Percentiles rank a stretch among this genome's conserved stretches.
Evolutionary conservation across 2,888 invertebrate species (phyloP).

Genomic region (Leucania comma): DNA sequence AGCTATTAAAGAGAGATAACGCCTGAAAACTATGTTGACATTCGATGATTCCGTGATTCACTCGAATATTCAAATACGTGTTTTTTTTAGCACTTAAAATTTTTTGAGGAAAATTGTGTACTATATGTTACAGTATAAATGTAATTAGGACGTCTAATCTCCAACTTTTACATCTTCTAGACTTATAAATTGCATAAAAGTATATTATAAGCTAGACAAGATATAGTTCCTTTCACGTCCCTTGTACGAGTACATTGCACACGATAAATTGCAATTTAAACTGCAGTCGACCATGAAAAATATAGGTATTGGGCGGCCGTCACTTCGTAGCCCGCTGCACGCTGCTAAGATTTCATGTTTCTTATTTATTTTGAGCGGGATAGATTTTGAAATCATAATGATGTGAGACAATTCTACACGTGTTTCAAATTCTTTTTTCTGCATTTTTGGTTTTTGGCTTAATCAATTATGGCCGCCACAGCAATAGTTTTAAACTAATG

Average conservation of each 20-base stretch:
- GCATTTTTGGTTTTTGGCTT: background rate
- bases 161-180: background rate
- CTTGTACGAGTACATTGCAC: background rate
- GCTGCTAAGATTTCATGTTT: constrained; percentile 17
- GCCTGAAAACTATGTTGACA: too few species aligned
- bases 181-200: background rate
- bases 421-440: background rate
- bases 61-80: too few species aligned
- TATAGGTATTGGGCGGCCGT: constrained; percentile 29
- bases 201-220: constrained; percentile 5
- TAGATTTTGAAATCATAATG: background rate
- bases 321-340: background rate
- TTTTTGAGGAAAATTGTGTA: too few species aligned
- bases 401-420: background rate
- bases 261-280: constrained; percentile 30
- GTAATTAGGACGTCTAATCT: too few species aligned
- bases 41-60: too few species aligned
- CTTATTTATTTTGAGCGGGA: background rate
- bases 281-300: constrained; percentile 37
- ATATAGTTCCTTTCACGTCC: constrained; percentile 3
- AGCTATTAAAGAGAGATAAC: too few species aligned
- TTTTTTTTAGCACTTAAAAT: too few species aligned
- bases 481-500: too few species aligned
- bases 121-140: too few species aligned
- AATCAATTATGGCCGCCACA: background rate